Evolutionary conservation across 2,113 vertebrate genomes (phyloP).

Genomic region (Pedionomus torquatus): DNA sequence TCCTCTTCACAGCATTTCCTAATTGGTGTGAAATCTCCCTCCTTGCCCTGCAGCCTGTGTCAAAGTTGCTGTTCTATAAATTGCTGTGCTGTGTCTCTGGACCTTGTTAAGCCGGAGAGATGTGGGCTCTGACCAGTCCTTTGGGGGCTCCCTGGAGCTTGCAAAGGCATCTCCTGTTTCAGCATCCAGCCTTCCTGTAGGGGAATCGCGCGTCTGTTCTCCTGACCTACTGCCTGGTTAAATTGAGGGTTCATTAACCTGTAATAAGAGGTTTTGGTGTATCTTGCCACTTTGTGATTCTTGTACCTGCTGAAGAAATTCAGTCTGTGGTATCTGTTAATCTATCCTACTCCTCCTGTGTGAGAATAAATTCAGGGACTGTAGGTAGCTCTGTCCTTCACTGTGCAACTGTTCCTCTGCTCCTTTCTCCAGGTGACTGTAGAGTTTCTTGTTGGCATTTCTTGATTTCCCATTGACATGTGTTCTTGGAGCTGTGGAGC

Average conservation of each 20-base stretch:
- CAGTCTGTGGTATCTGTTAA: background rate
- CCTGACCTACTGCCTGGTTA: background rate
- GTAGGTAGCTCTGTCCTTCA: background rate
- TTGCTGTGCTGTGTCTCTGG: background rate
- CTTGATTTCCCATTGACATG: background rate
- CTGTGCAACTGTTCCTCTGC: background rate
- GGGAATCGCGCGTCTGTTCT: background rate
- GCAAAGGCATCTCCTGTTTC: conserved; percentile 10
- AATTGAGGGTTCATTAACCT: background rate
- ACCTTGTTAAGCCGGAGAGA: background rate
- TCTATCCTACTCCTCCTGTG: background rate
- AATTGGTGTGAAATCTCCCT: background rate
- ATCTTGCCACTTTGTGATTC: background rate
- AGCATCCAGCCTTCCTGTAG: background rate
- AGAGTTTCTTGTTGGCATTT: background rate
- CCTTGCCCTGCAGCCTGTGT: background rate
- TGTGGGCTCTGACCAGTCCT: background rate
- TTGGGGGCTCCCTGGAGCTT: background rate
- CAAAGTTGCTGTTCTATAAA: background rate
- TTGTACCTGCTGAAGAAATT: background rate
- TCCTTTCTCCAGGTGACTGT: background rate
- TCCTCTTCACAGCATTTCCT: background rate
- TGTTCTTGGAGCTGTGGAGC: background rate
- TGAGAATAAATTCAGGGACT: background rate
- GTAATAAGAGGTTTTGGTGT: background rate